phyloP scores from a whole-genome alignment of 2,113 vertebrate species.

The Speoplatyrhinus poulsoni region DNA sequence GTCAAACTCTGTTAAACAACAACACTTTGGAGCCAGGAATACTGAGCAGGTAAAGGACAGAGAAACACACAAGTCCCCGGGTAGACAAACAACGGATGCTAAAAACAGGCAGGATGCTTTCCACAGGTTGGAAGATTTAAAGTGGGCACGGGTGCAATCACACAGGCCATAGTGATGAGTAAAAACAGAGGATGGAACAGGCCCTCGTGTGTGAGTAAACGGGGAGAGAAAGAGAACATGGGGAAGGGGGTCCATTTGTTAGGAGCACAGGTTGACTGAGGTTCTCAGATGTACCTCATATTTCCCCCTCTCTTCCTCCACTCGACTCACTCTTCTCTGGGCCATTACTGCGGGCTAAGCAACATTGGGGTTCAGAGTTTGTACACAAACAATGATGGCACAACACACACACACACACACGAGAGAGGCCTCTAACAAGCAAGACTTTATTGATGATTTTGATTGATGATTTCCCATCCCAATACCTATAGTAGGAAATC shows the following conservation, averaged over 20 bases:
- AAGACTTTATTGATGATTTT: not conserved
- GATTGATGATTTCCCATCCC: too few species aligned
- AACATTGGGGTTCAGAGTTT: slow-evolving; percentile 81
- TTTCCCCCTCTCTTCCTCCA: slow-evolving; percentile 88
- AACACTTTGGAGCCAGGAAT: too few species aligned
- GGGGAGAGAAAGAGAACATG: slow-evolving; percentile 7
- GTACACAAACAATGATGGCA: slow-evolving; percentile 26
- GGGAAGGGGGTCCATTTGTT: not conserved
- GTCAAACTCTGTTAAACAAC: too few species aligned
- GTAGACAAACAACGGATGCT: slow-evolving; percentile 4
- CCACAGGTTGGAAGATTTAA: not conserved
- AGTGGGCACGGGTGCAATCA: not conserved
- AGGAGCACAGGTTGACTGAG: slow-evolving; percentile 17
- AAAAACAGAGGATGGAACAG: slow-evolving; percentile 11
- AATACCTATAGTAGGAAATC: too few species aligned
- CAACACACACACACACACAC: slow-evolving; percentile 30
- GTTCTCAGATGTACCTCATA: slow-evolving; percentile 83
- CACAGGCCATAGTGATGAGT: slow-evolving; percentile 12
- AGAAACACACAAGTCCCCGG: slow-evolving; percentile 29
- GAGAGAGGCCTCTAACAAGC: slow-evolving; percentile 22
- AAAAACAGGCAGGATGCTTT: too few species aligned
- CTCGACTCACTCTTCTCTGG: slow-evolving; percentile 84
- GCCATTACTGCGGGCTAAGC: slow-evolving; percentile 80
- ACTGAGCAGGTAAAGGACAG: slow-evolving; percentile 28
- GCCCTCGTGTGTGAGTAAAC: slow-evolving; percentile 10